Base-by-base conservation (phyloP, 2,888 invertebrate species). In the Apeira syringaria region DNA sequence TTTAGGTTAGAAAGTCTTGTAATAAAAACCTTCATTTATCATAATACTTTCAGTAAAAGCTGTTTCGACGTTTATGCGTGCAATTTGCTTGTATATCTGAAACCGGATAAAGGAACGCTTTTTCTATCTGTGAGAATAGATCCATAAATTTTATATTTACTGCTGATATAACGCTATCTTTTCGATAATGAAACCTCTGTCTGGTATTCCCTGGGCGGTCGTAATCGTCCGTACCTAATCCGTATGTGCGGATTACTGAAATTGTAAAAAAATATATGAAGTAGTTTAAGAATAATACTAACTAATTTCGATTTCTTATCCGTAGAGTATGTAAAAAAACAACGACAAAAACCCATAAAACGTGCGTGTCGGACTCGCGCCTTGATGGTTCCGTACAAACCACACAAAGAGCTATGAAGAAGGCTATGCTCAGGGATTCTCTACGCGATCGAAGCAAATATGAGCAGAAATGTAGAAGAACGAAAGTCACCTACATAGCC, bases 61-160 rank as follows among this genome's bases (percentile, higher is more conserved):
- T 43, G 27, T 43, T 32, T 32, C 22, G 36, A 36, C 42, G 31
- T 35, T 42, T 30, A 41, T 42, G 20, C 27, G 30, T 18, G 36
- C 32, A 36, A 43, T 43, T 32, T 31, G 30, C 20, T 35, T 13
- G 31, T 42, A 42, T 36, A 31, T 32, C 36, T 43, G 27, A 28
- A 32, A 27, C 36, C 28, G 26, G 37, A 37, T 12, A 32, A 35
- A 30, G 17, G 12, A 25, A 35, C 18, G 26, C 20, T 32, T 37
- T 42, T 44, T 44, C 29, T 44, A 38, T 26, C 29, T 18, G 38
- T 47, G 50, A 42, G 53, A 53, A 55, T 59, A 46, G 57, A 42
- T 50, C 36, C 53, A 67, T 66, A 64, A 61, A 65, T 61, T 67
- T 53, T 53, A 61, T 59, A 64, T 64, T 55, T 56, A 59, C 55